Conservation (phyloP, 1,140 invertebrate species). For the Brachionus plicatilis region DNA sequence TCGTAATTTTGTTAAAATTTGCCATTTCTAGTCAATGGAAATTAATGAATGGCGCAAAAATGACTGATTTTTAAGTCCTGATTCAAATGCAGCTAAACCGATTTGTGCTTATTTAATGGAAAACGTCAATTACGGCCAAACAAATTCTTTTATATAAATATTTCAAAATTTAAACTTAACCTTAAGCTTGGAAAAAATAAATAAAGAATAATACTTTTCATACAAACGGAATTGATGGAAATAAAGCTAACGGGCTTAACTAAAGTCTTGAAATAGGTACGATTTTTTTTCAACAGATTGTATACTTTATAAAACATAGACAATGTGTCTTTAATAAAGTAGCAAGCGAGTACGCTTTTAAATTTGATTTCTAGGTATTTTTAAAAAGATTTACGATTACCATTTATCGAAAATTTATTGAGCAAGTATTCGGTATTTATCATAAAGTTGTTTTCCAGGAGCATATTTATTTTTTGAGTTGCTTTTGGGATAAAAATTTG, state of each 20-base stretch:
- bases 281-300: not conserved
- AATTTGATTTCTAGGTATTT: not conserved
- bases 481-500: slow-evolving; percentile 9
- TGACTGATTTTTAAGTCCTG: not conserved
- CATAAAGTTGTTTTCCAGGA: not conserved
- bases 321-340: not conserved
- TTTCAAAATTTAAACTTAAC: not conserved
- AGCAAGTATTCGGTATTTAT: not conserved
- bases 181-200: not conserved
- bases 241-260: not conserved
- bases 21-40: not conserved
- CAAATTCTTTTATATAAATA: not conserved
- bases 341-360: not conserved
- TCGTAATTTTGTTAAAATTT: not conserved
- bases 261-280: not conserved
- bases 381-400: not conserved
- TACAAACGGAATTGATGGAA: not conserved
- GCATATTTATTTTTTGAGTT: not conserved
- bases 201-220: not conserved
- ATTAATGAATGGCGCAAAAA: not conserved
- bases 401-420: not conserved
- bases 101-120: not conserved
- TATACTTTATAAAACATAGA: slow-evolving; percentile 4
- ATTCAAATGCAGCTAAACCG: not conserved
- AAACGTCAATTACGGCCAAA: not conserved